phyloP scores from a whole-genome alignment of 2,888 invertebrate genomes.

The Metellina segmentata region DNA sequence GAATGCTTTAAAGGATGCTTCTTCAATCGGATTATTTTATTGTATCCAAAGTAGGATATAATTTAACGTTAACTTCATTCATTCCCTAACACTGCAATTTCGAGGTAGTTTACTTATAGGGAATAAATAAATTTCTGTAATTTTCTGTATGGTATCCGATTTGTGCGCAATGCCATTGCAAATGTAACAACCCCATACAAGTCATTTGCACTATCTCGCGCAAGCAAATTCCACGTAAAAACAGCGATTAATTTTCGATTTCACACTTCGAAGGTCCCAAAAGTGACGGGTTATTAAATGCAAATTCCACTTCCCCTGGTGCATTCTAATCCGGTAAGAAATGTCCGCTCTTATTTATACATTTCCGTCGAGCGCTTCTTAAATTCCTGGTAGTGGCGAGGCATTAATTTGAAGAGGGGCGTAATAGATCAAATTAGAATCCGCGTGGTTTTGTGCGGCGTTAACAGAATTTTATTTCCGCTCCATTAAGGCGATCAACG shows the following conservation, averaged over 20 bases:
- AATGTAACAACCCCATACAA: no score
- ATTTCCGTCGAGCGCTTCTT: conserved; percentile 9
- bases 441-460: conserved; percentile 65
- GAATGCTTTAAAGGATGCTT: no score
- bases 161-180: no score
- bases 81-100: no score
- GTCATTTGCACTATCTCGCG: no score
- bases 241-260: neutral
- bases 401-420: conserved; percentile 68
- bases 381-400: conserved; percentile 39
- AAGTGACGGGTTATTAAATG: neutral
- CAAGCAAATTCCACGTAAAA: neutral
- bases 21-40: no score
- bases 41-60: no score
- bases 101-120: no score
- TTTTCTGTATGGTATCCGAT: no score
- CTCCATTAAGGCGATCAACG: conserved; percentile 68
- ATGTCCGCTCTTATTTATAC: neutral
- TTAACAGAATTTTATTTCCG: conserved; percentile 74
- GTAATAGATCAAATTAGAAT: conserved; percentile 74
- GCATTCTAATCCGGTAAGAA: neutral
- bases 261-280: neutral
- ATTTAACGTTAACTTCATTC: no score
- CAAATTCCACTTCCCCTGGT: neutral
- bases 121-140: no score